Evolutionary conservation across 2,888 invertebrate genomes (phyloP).

Genomic region (Anticlea derivata): DNA sequence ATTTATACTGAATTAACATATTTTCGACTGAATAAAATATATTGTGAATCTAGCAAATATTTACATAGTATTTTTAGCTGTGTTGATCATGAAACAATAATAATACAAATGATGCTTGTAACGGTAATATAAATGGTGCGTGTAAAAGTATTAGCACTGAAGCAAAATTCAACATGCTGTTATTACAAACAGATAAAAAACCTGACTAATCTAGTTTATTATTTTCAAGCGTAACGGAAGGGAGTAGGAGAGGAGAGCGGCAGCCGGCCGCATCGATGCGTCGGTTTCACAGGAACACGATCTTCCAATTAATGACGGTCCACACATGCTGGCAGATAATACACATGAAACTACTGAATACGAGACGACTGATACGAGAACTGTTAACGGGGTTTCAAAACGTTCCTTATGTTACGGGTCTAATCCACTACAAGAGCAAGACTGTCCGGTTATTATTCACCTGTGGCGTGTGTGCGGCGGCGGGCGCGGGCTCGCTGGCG

Average conservation of each 20-base stretch:
- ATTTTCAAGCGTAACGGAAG: conserved; percentile 49
- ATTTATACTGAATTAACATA: neutral
- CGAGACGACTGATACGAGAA: no score
- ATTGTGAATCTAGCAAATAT: conserved; percentile 6
- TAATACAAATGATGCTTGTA: conserved; percentile 1
- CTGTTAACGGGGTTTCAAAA: conserved; percentile 65
- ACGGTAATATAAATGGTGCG: conserved; percentile 2
- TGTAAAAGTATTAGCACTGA: conserved; percentile 59
- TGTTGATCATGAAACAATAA: conserved; percentile 3
- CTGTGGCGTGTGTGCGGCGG: conserved; percentile 54
- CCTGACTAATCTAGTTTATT: conserved; percentile 17
- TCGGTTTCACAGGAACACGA: conserved; percentile 35
- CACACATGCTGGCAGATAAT: conserved; percentile 73
- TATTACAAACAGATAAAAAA: conserved; percentile 36
- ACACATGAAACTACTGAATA: conserved; percentile 76
- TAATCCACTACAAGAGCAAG: conserved; percentile 77
- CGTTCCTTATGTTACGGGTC: conserved; percentile 62
- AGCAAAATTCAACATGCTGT: conserved; percentile 58
- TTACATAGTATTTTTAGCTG: conserved; percentile 5
- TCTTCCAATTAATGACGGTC: conserved; percentile 69
- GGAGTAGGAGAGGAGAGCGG: conserved; percentile 47
- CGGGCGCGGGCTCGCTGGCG: conserved; percentile 28
- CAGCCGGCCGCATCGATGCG: conserved; percentile 24
- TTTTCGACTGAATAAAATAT: no score
- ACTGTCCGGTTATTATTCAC: conserved; percentile 69